phyloP scores from a whole-genome alignment of 2,113 vertebrate species.

The Mustelus asterias region DNA sequence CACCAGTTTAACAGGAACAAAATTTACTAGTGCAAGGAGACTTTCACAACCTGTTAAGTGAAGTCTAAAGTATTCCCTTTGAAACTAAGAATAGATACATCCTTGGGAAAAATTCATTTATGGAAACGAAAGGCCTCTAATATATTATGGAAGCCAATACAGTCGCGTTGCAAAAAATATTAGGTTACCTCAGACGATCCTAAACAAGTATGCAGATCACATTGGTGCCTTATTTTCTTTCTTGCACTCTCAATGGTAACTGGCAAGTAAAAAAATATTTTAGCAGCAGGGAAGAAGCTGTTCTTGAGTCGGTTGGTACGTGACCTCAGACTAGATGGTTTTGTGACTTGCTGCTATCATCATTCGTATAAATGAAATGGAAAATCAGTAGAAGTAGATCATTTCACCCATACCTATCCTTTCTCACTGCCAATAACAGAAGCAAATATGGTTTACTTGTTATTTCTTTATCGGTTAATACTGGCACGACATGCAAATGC shows the following conservation, averaged over 20 bases:
- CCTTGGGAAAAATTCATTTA: conserved; percentile 14
- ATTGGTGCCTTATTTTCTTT: neutral
- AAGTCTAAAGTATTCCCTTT: neutral
- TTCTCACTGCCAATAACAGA: neutral
- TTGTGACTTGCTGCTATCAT: neutral
- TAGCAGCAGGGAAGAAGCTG: no score
- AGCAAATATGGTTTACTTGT: neutral
- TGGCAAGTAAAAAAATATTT: neutral
- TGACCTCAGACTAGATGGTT: neutral
- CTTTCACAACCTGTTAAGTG: neutral
- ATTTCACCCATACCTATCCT: neutral
- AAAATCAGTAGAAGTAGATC: neutral
- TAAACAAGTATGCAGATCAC: neutral
- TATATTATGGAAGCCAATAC: neutral
- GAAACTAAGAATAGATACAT: neutral
- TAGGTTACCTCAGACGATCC: neutral
- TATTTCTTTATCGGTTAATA: neutral
- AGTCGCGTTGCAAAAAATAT: neutral
- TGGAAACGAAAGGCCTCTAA: neutral
- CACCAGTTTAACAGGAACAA: neutral
- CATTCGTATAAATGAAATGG: neutral
- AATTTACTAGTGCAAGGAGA: neutral
- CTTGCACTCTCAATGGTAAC: neutral
- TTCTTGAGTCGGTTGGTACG: no score
- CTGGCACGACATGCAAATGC: neutral